Conservation (phyloP, 2,888 invertebrate genomes). For the Clepsis dumicolana region DNA sequence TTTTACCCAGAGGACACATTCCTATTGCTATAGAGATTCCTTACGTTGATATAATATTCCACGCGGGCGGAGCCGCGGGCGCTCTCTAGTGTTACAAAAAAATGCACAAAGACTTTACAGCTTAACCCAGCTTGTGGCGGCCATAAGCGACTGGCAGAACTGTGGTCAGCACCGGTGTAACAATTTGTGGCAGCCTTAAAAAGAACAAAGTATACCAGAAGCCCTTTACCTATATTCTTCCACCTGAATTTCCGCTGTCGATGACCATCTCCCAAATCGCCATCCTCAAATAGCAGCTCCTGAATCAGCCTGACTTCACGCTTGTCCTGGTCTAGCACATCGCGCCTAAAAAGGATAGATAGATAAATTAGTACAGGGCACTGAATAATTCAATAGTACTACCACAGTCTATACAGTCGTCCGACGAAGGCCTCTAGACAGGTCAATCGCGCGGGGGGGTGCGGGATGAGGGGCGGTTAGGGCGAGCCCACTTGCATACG, state of each 20-base stretch:
- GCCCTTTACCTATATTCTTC: constrained; percentile 90
- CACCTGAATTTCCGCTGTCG: constrained; percentile 94
- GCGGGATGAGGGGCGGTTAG: no score
- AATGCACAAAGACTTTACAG: no score
- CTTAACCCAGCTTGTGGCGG: neutral
- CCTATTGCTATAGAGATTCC: no score
- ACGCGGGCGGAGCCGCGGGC: no score
- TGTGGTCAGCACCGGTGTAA: no score
- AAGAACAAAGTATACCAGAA: neutral
- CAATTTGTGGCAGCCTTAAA: neutral
- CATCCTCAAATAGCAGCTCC: constrained; percentile 95
- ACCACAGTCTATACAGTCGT: neutral
- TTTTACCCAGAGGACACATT: no score
- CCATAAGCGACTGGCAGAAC: neutral
- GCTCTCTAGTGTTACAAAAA: no score
- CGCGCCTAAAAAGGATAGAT: constrained; percentile 85
- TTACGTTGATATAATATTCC: no score
- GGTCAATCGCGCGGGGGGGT: no score
- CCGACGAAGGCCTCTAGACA: no score
- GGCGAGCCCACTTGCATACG: no score
- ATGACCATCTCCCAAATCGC: constrained; percentile 93
- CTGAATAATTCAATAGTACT: neutral
- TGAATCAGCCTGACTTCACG: constrained; percentile 93
- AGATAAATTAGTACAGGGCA: neutral
- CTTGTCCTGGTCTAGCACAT: constrained; percentile 95